These are phyloP conservation scores for Paracyclopina nana DNA, from an alignment of 1,140 invertebrate species.

Conservation along the genomic window DNA sequence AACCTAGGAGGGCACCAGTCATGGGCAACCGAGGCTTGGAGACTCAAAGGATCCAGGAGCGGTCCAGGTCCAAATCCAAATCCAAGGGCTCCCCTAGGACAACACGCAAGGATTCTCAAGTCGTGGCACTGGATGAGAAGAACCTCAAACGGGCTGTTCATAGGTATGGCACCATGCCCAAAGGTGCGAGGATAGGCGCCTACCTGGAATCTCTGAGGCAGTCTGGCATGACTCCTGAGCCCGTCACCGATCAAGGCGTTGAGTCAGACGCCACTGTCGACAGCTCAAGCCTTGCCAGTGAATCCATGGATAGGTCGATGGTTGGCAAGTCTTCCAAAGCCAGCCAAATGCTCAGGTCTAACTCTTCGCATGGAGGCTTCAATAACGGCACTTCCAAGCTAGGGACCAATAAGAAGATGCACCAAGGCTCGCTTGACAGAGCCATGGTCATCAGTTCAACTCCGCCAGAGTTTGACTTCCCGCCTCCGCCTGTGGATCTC, in stretches of 20 bases:
- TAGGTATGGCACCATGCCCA: constrained; percentile 87
- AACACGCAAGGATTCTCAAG: constrained; percentile 23
- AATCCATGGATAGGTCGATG: constrained; percentile 20
- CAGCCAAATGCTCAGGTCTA: constrained; percentile 17
- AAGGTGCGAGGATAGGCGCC: constrained; percentile 80
- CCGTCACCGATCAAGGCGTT: constrained; percentile 19
- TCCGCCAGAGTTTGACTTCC: not conserved
- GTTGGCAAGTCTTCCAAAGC: constrained; percentile 15
- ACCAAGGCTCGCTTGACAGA: too few relatives aligned
- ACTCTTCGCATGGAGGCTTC: constrained; percentile 17
- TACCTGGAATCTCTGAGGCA: constrained; percentile 77
- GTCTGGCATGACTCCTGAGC: constrained; percentile 35
- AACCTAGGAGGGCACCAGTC: not conserved
- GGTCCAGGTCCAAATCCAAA: not conserved
- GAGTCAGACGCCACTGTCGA: constrained; percentile 18
- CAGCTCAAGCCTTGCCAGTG: constrained; percentile 7
- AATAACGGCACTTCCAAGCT: constrained; percentile 1
- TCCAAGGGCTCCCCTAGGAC: not conserved
- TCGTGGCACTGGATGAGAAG: constrained; percentile 80
- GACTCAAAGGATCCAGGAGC: not conserved
- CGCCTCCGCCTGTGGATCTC: not conserved
- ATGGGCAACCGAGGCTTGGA: not conserved
- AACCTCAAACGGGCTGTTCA: constrained; percentile 90
- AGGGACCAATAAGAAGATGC: too few relatives aligned
- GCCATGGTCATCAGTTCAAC: too few relatives aligned